These are phyloP conservation scores for Spatulosminthurus flaviceps DNA, from an alignment of 2,888 invertebrate species.

Conservation along the genomic window DNA sequence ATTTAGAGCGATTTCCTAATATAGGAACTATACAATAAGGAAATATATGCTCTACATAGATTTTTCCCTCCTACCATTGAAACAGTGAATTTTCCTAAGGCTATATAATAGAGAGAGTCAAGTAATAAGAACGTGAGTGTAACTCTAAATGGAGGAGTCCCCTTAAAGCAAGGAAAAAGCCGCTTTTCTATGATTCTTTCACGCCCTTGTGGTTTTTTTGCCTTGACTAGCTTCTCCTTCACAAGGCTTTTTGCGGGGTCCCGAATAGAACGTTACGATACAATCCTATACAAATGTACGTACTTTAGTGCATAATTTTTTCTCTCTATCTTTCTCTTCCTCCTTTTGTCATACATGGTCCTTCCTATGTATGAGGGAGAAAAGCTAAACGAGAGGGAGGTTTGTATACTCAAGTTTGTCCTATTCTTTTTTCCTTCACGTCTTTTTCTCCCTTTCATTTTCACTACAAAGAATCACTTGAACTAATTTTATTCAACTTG, in stretches of 20 bases:
- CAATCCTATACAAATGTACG: too few species aligned
- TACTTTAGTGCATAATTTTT: background rate
- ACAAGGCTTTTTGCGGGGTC: background rate
- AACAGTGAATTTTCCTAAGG: too few species aligned
- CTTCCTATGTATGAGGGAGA: background rate
- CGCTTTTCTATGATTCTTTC: constrained; percentile 49
- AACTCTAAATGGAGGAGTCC: constrained; percentile 19
- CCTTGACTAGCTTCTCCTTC: constrained; percentile 31
- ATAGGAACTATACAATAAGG: too few species aligned
- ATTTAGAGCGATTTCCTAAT: background rate
- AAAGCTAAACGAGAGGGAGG: constrained; percentile 24
- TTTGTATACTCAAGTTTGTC: constrained; percentile 35
- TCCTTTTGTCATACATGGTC: background rate
- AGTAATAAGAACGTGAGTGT: constrained; percentile 16
- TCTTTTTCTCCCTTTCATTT: constrained; percentile 38
- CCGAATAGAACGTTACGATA: background rate
- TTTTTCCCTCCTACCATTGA: too few species aligned
- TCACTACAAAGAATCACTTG: constrained; percentile 54
- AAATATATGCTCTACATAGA: too few species aligned
- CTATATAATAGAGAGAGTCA: background rate
- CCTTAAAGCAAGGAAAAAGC: constrained; percentile 41
- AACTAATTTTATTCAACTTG: constrained; percentile 54
- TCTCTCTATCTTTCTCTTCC: background rate
- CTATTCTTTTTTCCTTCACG: constrained; percentile 5
- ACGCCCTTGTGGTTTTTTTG: constrained; percentile 48